Conservation (phyloP, 2,888 invertebrate genomes). For the Synanthedon formicaeformis region DNA sequence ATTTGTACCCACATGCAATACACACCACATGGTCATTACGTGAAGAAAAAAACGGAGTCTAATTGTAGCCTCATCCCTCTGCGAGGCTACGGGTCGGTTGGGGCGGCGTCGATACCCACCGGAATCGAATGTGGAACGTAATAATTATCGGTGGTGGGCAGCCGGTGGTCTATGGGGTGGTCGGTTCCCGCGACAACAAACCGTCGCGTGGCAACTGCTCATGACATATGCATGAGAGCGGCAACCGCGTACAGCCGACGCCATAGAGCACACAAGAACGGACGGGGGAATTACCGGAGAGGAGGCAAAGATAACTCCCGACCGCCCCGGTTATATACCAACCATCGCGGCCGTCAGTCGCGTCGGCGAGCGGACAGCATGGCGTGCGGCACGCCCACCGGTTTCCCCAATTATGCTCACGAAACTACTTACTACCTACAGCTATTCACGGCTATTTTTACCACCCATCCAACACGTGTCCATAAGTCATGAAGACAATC, state of each 20-base stretch:
- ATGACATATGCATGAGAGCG: conserved; percentile 69
- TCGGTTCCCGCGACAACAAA: conserved; percentile 67
- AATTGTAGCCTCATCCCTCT: conserved; percentile 63
- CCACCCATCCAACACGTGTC: conserved; percentile 37
- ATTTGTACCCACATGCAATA: conserved; percentile 57
- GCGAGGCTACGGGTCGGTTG: conserved; percentile 16
- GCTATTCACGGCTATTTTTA: conserved; percentile 47
- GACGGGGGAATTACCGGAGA: conserved; percentile 59
- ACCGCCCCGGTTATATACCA: neutral
- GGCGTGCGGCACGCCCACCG: conserved; percentile 33
- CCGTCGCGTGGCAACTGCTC: conserved; percentile 66
- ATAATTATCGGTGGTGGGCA: conserved; percentile 56
- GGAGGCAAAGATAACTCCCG: conserved; percentile 39
- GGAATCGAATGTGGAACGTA: conserved; percentile 60
- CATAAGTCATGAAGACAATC: conserved; percentile 52
- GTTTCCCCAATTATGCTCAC: conserved; percentile 52
- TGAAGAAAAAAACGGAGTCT: conserved; percentile 40
- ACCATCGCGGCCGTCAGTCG: neutral
- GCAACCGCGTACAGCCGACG: conserved; percentile 30
- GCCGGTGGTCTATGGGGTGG: conserved; percentile 23
- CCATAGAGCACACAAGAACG: conserved; percentile 62
- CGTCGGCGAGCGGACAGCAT: conserved; percentile 16
- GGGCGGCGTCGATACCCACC: conserved; percentile 46
- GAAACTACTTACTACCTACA: conserved; percentile 43
- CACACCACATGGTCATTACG: conserved; percentile 34